phyloP scores from a whole-genome alignment of 2,888 invertebrate genomes.

The Tanypteryx hageni region DNA sequence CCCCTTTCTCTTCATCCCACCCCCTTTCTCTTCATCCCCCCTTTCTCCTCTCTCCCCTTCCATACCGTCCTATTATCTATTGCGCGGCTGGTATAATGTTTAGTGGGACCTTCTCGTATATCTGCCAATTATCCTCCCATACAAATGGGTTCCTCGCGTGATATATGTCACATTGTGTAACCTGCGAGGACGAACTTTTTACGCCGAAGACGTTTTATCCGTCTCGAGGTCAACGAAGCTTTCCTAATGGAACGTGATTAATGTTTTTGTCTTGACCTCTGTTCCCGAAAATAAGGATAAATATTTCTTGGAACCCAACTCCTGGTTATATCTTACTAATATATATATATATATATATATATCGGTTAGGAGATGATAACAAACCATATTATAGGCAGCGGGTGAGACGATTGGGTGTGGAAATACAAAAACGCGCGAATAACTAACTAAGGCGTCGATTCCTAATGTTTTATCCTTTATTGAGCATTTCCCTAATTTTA shows the following conservation, averaged over 20 bases:
- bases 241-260: constrained; percentile 48
- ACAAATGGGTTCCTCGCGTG: constrained; percentile 43
- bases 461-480: no score
- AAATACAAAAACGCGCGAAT: not conserved
- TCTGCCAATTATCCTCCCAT: constrained; percentile 57
- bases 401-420: not conserved
- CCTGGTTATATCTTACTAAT: not conserved
- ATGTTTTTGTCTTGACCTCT: constrained; percentile 10
- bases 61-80: constrained; percentile 23
- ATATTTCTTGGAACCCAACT: not conserved
- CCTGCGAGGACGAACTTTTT: not conserved
- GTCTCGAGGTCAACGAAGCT: not conserved
- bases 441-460: not conserved
- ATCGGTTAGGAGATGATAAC: not conserved
- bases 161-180: constrained; percentile 53
- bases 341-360: not conserved
- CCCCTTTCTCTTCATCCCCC: not conserved
- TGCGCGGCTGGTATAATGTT: constrained; percentile 14
- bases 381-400: not conserved
- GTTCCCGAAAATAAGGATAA: not conserved
- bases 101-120: constrained; percentile 7
- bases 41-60: not conserved
- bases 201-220: not conserved
- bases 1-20: not conserved
- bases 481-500: no score